A percentile compares a stretch with the other conserved stretches of the same genome.
These are phyloP conservation scores for Acheta domesticus DNA, from an alignment of 2,888 invertebrate species.

Conservation along the genomic window DNA sequence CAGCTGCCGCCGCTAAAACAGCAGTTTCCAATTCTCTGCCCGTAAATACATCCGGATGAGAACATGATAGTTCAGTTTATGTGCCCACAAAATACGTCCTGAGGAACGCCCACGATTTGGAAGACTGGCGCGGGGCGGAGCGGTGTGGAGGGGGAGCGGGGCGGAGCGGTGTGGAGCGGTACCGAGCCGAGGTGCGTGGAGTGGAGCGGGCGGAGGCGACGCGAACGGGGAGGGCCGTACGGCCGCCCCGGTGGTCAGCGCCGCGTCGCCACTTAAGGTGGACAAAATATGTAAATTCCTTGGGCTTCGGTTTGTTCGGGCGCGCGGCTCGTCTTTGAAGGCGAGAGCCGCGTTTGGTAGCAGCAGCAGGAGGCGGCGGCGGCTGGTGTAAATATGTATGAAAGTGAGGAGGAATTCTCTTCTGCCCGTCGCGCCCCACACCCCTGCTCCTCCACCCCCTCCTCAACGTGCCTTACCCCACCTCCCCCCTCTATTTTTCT, in stretches of 20 bases:
- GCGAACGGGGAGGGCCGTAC: not conserved
- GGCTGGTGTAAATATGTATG: conserved; percentile 1
- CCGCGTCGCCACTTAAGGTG: not conserved
- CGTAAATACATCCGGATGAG: not conserved
- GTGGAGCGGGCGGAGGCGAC: too few species aligned
- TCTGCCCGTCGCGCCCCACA: not conserved
- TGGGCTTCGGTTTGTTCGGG: not conserved
- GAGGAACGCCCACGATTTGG: too few species aligned
- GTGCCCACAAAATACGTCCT: not conserved
- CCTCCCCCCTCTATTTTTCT: too few species aligned
- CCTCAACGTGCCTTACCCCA: too few species aligned
- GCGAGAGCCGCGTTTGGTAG: not conserved
- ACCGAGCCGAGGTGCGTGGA: too few species aligned
- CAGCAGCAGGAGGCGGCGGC: not conserved
- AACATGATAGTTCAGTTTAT: conserved; percentile 5
- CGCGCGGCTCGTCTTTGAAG: too few species aligned
- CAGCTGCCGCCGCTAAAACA: not conserved
- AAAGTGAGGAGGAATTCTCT: not conserved
- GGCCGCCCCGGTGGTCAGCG: not conserved
- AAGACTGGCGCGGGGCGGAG: too few species aligned
- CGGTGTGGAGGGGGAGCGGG: too few species aligned
- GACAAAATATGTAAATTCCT: conserved; percentile 9
- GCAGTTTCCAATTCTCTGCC: not conserved
- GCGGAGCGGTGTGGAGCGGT: too few species aligned
- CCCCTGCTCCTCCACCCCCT: too few species aligned